phyloP scores from a whole-genome alignment of 2,888 invertebrate genomes.

The Idaea biselata region DNA sequence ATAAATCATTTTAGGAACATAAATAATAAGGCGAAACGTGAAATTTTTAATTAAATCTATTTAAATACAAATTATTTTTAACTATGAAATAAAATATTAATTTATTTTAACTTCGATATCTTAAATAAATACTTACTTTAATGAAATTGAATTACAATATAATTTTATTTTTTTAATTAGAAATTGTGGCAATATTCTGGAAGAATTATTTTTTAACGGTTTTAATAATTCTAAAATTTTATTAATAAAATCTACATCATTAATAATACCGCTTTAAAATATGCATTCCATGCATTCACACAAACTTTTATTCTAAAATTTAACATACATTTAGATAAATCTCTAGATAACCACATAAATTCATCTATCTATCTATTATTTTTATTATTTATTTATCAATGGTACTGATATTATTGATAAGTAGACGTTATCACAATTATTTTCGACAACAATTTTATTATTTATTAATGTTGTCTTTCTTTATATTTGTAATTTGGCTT shows the following conservation, averaged over 20 bases:
- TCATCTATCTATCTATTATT: slow-evolving; percentile 64
- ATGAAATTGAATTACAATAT: slow-evolving; percentile 41
- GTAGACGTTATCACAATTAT: neutral
- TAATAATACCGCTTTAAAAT: slow-evolving; percentile 42
- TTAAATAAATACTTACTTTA: slow-evolving; percentile 31
- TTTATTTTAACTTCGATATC: slow-evolving; percentile 17
- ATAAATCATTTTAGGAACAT: neutral
- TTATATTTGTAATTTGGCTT: too few relatives aligned
- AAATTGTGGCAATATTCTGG: slow-evolving; percentile 73
- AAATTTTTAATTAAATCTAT: slow-evolving; percentile 1
- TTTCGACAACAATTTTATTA: neutral
- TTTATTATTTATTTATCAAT: neutral
- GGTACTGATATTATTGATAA: neutral
- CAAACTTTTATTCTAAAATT: slow-evolving; percentile 47
- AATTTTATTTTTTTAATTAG: slow-evolving; percentile 51
- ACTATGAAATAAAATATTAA: slow-evolving; percentile 12
- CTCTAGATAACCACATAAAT: slow-evolving; percentile 67
- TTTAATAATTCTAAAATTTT: slow-evolving; percentile 57
- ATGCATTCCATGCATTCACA: slow-evolving; percentile 63
- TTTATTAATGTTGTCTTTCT: neutral
- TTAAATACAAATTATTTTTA: slow-evolving; percentile 4
- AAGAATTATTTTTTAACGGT: slow-evolving; percentile 65
- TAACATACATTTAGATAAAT: slow-evolving; percentile 58
- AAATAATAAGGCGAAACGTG: neutral
- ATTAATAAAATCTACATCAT: slow-evolving; percentile 14